Evolutionary conservation across 2,113 vertebrate genomes (phyloP).

Genomic region (Cepphus grylle): DNA sequence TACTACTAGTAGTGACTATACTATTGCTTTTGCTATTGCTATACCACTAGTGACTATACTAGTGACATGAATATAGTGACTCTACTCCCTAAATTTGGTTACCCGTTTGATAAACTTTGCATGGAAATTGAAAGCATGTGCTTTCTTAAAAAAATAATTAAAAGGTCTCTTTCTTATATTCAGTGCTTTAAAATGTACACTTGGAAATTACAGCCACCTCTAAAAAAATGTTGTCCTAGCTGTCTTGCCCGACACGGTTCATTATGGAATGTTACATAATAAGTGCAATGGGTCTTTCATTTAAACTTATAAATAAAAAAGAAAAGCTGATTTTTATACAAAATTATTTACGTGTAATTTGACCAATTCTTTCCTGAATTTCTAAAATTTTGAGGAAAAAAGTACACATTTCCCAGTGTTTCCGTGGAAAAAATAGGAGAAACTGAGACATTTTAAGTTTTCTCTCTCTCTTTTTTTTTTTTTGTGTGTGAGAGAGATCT

Average conservation of each 20-base stretch:
- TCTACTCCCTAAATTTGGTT: neutral
- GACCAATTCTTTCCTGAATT: neutral
- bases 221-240: neutral
- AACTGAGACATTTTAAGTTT: neutral
- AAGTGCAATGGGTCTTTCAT: neutral
- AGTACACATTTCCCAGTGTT: neutral
- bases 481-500: accelerated
- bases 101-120: neutral
- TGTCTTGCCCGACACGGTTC: neutral
- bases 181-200: neutral
- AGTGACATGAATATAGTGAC: neutral
- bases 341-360: neutral
- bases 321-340: neutral
- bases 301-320: neutral
- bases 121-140: neutral
- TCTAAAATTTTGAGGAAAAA: neutral
- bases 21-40: neutral
- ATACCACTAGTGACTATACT: neutral
- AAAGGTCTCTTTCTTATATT: neutral
- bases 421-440: neutral
- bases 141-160: neutral
- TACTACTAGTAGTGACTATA: neutral
- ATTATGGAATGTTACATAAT: neutral
- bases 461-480: neutral
- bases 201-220: neutral